These are phyloP conservation scores for Anoplophora glabripennis DNA, from an alignment of 1,140 invertebrate genomes.

Conservation along the genomic window DNA sequence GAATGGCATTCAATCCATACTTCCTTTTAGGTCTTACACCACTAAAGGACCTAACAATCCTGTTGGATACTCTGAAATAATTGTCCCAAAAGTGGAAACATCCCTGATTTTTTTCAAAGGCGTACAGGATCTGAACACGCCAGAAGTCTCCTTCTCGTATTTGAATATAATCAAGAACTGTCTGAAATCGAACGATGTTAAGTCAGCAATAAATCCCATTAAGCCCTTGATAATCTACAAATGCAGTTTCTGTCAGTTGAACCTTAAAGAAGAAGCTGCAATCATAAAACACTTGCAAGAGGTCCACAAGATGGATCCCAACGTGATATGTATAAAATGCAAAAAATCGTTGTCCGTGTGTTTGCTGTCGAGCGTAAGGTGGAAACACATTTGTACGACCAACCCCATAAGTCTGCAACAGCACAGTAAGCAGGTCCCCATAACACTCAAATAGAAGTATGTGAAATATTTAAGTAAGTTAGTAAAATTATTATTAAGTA, in stretches of 20 bases:
- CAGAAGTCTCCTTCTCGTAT: slow-evolving; percentile 8
- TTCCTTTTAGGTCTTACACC: not conserved
- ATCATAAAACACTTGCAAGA: slow-evolving; percentile 21
- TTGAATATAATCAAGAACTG: slow-evolving; percentile 17
- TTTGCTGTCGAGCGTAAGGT: slow-evolving; percentile 7
- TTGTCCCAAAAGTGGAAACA: slow-evolving; percentile 28
- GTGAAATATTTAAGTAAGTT: too few relatives aligned
- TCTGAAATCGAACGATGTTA: not conserved
- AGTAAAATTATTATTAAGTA: too few relatives aligned
- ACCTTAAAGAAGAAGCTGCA: slow-evolving; percentile 5
- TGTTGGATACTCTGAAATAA: slow-evolving; percentile 21
- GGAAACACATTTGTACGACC: slow-evolving; percentile 12
- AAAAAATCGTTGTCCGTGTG: slow-evolving; percentile 9
- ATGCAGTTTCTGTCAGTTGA: slow-evolving; percentile 21
- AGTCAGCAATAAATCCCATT: slow-evolving; percentile 1
- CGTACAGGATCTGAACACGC: not conserved
- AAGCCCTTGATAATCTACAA: slow-evolving; percentile 15
- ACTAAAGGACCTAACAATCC: not conserved
- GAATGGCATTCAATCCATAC: too few relatives aligned
- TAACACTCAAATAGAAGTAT: too few relatives aligned
- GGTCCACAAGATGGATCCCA: slow-evolving; percentile 24
- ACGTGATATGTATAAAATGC: slow-evolving; percentile 15
- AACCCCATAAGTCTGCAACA: too few relatives aligned
- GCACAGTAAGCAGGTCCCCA: too few relatives aligned
- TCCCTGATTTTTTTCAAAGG: slow-evolving; percentile 16